Base-by-base conservation (phyloP, 1,140 invertebrate species). In the Eupeodes corollae region DNA sequence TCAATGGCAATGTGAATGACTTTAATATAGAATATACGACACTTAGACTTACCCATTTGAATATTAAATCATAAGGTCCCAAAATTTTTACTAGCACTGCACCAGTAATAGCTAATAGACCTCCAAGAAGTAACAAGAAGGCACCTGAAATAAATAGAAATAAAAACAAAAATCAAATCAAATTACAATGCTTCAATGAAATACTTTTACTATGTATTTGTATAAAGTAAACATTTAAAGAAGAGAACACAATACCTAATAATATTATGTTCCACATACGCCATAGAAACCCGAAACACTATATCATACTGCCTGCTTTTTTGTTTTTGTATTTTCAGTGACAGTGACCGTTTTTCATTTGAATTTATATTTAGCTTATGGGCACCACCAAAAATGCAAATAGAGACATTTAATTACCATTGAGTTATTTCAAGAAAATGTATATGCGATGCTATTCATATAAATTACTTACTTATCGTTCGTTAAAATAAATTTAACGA, bases 51-150 rank as follows among this genome's bases (percentile, higher is more conserved):
- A 66, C 80, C 74, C 74, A 78, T 66, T 74, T 78, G 57, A 84
- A 86, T 35, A 87, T 68, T n/a, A 78, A 59, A 47, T 84, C 78
- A 59, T 86, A 86, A 2, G 83, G 84, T 44, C 83, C 74, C 16
- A 78, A 63, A 12, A 83, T 61, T 14, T 81, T 54, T 2, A 83
- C 70, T 33, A 81, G 65, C 35, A 75, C 74, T 11, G 79, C 82
- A 8, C 73, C 67, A 15, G 74, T 66, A 35, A 87, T 59, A 0
- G 77, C 72, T 52, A 82, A 64, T 47, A 84, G 70, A 1, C 83
- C 83, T 42, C 83, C 57, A 48, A 78, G 71, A 57, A 84, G 74
- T 41, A 82, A 61, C 13, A 78, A 68, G 56, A 84, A 78, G 33
- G 80, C 74, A 69, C 79, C 83, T 86, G 74, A 75, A 79, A 63